phyloP scores from a whole-genome alignment of 2,113 vertebrate species.

The Hemibagrus wyckioides region DNA sequence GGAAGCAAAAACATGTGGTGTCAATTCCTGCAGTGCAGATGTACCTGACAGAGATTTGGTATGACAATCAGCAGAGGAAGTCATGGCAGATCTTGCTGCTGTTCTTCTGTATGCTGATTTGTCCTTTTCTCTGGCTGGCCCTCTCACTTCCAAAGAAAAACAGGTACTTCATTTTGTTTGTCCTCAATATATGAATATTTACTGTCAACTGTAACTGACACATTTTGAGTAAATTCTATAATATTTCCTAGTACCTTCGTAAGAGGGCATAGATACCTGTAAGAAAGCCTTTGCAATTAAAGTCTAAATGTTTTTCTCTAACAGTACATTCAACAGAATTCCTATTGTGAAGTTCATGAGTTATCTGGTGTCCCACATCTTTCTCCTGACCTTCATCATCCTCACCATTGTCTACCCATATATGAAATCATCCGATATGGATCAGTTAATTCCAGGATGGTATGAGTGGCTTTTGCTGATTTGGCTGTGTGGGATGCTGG shows the following conservation, averaged over 20 bases:
- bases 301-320: not conserved
- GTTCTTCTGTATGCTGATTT: slow-evolving; percentile 62
- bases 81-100: slow-evolving; percentile 63
- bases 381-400: slow-evolving; percentile 65
- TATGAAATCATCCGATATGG: slow-evolving; percentile 58
- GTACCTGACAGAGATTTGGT: slow-evolving; percentile 68
- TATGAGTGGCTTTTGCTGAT: slow-evolving; percentile 64
- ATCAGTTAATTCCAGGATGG: slow-evolving; percentile 58
- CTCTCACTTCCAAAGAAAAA: slow-evolving; percentile 65
- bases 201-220: not conserved
- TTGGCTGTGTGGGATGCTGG: slow-evolving; percentile 65
- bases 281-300: not conserved
- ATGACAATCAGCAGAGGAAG: slow-evolving; percentile 61
- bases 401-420: slow-evolving; percentile 64
- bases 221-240: not conserved
- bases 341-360: slow-evolving; percentile 70
- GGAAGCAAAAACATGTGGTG: slow-evolving; percentile 64
- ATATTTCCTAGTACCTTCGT: not conserved
- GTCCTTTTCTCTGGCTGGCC: slow-evolving; percentile 61
- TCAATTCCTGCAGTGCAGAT: slow-evolving; percentile 66
- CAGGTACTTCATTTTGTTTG: slow-evolving; percentile 21
- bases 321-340: slow-evolving; percentile 61
- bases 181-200: not conserved
- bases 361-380: slow-evolving; percentile 67
- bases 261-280: not conserved